Base-by-base conservation (phyloP, 2,888 invertebrate genomes). In the Caenorhabditis zanzibari region DNA sequence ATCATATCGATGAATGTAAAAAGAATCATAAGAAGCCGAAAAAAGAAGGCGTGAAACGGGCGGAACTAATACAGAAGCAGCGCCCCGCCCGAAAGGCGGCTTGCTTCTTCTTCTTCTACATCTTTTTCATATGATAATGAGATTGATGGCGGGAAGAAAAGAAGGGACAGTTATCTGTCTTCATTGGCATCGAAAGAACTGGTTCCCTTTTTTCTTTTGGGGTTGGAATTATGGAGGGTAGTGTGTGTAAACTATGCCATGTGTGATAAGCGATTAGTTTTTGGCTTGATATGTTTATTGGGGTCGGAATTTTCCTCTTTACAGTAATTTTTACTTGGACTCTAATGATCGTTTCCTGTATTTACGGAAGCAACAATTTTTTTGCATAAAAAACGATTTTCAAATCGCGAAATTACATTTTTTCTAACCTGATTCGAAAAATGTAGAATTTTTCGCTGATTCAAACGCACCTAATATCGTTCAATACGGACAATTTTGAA, bases 21-120 rank as follows among this genome's bases (percentile, higher is more conserved):
- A 19, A 16, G 47, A 44, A 32, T 6, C 47, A 19, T n/a, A 47
- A 47, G 19, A n/a, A 47, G 47, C 4, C 2, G 44, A 12, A 12
- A 47, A 19, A 47, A 47, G 47, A 59, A 69, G 76, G 76, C 76
- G 76, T 69, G 76, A 68, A 68, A 69, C 76, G 69, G 76, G 69
- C 76, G 75, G 75, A 75, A 75, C 75, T 52, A 61, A 64, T 69
- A 58, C 52, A 54, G 6, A 24, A 26, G 12, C 24, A 12, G 52
- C 22, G 49, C 14, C 24, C 49, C 22, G 19, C 47, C 19, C n/a
- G 44, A 47, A 0, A 44, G 61, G 61, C 61, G 59, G 59, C 44
- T 56, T 71, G n/a, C 19, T 32, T 32, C 32, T 7, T 32, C 32
- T 32, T 7, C 7, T 7, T 32, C 32, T 32, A 32, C 14, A 32